Evolutionary conservation across 2,888 invertebrate species (phyloP).

Genomic region (Argynnis bischoffii): DNA sequence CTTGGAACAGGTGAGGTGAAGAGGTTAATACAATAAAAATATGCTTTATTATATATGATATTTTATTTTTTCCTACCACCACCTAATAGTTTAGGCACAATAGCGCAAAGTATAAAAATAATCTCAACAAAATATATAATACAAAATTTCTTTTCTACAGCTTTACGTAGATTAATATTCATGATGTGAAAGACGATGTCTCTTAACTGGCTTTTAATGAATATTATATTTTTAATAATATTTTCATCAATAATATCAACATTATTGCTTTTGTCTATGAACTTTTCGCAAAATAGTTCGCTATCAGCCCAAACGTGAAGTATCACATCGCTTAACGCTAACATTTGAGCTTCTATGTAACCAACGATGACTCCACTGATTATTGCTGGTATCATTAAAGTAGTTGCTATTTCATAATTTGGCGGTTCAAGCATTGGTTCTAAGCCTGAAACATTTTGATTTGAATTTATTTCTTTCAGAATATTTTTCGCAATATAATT

Average conservation of each 20-base stretch:
- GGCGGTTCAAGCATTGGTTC: constrained; percentile 58
- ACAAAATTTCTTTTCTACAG: constrained; percentile 50
- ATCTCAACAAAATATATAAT: constrained; percentile 55
- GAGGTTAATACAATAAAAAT: too few species aligned
- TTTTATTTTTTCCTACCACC: constrained; percentile 40
- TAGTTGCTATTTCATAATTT: constrained; percentile 55
- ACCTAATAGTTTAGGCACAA: constrained; percentile 59
- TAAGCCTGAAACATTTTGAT: constrained; percentile 47
- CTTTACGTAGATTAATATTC: constrained; percentile 46
- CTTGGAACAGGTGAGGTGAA: too few species aligned
- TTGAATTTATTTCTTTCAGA: not conserved
- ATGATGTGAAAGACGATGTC: too few species aligned
- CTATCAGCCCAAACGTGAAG: constrained; percentile 53
- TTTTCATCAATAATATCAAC: constrained; percentile 21
- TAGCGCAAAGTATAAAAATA: constrained; percentile 47
- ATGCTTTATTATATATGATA: too few species aligned
- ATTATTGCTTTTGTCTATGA: constrained; percentile 13
- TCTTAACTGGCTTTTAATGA: too few species aligned
- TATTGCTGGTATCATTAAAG: constrained; percentile 40
- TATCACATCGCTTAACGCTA: constrained; percentile 56
- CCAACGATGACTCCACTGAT: constrained; percentile 51
- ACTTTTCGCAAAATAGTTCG: constrained; percentile 30
- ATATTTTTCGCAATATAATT: too few species aligned
- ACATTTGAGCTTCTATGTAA: constrained; percentile 58
- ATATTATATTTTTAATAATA: too few species aligned